These are phyloP conservation scores for Brotula barbata DNA, from an alignment of 2,797 vertebrate genomes.

Conservation along the genomic window DNA sequence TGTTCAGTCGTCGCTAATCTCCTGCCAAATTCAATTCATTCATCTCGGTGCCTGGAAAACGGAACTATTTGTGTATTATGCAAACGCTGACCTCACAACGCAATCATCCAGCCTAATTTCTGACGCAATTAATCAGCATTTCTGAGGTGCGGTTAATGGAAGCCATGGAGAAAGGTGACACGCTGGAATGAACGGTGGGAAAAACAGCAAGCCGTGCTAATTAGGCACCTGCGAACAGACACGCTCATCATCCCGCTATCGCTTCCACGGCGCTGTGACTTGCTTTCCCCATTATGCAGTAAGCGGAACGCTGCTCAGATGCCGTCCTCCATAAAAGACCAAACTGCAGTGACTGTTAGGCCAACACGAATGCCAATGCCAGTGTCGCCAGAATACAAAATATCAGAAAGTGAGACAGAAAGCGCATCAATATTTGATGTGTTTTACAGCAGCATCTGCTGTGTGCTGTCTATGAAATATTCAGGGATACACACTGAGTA, in stretches of 20 bases:
- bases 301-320: slow-evolving; percentile 27
- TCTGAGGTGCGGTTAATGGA: slow-evolving; percentile 44
- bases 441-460: slow-evolving; percentile 77
- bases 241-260: slow-evolving; percentile 42
- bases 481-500: slow-evolving; percentile 62
- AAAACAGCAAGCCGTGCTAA: slow-evolving; percentile 36
- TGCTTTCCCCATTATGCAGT: slow-evolving; percentile 54
- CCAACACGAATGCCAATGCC: slow-evolving; percentile 26
- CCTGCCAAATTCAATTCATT: slow-evolving; percentile 46
- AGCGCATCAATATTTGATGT: slow-evolving; percentile 77
- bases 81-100: slow-evolving; percentile 55
- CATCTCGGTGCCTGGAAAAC: slow-evolving; percentile 47
- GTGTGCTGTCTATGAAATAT: slow-evolving; percentile 76
- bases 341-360: slow-evolving; percentile 44
- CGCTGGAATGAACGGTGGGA: slow-evolving; percentile 28
- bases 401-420: slow-evolving; percentile 60
- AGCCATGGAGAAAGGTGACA: slow-evolving; percentile 49
- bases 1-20: slow-evolving; percentile 3
- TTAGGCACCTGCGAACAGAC: slow-evolving; percentile 66
- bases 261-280: slow-evolving; percentile 42
- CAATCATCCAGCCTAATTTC: slow-evolving; percentile 42
- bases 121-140: slow-evolving; percentile 55
- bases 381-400: slow-evolving; percentile 62
- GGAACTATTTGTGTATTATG: slow-evolving; percentile 52
- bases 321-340: slow-evolving; percentile 50